Conservation (phyloP, 2,888 invertebrate genomes). For the Poecilobothrus nobilitatus region DNA sequence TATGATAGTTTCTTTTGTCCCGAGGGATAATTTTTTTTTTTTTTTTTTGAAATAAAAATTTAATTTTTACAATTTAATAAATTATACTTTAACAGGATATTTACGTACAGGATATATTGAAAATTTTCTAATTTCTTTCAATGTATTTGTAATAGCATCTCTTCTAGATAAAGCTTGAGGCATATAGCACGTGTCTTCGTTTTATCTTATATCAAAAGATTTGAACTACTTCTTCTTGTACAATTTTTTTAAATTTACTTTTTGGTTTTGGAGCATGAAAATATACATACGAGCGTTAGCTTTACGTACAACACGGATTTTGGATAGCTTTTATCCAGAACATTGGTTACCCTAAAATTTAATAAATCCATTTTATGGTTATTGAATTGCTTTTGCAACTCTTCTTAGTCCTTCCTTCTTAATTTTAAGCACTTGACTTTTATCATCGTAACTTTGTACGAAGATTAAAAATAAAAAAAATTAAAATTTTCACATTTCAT, state of each 20-base stretch:
- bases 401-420: constrained; percentile 93
- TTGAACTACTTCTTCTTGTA: constrained; percentile 95
- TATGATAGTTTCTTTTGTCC: too few species aligned
- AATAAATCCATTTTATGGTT: constrained; percentile 96
- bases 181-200: constrained; percentile 95
- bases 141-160: constrained; percentile 77
- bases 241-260: constrained; percentile 90
- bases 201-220: constrained; percentile 92
- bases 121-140: constrained; percentile 81
- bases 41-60: too few species aligned
- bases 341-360: too few species aligned
- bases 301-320: constrained; percentile 95
- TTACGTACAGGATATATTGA: constrained; percentile 83
- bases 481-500: constrained; percentile 19
- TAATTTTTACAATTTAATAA: not conserved
- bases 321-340: too few species aligned
- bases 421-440: constrained; percentile 97
- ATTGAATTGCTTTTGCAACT: constrained; percentile 92
- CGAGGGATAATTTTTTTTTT: too few species aligned
- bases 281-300: constrained; percentile 97
- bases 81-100: constrained; percentile 92
- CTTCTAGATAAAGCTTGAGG: constrained; percentile 81
- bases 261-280: constrained; percentile 98
- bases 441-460: constrained; percentile 23
- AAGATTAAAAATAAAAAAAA: constrained; percentile 22